phyloP scores from a whole-genome alignment of 1,140 invertebrate genomes.

The Drosophila equinoxialis region DNA sequence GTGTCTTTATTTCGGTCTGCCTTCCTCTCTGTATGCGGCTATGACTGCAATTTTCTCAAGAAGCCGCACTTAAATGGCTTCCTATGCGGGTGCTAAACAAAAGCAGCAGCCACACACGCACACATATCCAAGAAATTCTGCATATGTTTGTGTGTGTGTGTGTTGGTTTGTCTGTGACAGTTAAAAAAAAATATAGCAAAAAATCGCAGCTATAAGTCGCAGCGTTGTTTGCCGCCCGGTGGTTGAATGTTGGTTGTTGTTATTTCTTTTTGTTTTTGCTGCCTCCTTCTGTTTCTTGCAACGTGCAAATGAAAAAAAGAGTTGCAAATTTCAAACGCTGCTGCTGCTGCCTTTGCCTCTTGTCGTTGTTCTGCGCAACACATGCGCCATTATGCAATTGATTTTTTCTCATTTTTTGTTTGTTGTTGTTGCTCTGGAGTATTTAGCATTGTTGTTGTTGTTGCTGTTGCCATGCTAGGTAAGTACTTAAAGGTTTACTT shows the following conservation, averaged over 20 bases:
- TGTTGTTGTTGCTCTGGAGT: constrained; percentile 18
- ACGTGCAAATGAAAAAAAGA: constrained; percentile 71
- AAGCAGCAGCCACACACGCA: constrained; percentile 54
- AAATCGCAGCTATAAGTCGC: constrained; percentile 57
- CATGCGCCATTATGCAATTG: constrained; percentile 82
- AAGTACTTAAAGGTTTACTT: constrained; percentile 18
- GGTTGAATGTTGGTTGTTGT: constrained; percentile 54
- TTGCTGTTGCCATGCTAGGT: constrained; percentile 31
- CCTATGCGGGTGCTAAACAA: constrained; percentile 77
- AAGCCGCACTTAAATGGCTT: constrained; percentile 82
- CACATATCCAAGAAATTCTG: constrained; percentile 15
- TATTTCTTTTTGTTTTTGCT: constrained; percentile 32
- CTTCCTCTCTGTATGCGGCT: constrained; percentile 29
- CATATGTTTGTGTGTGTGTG: constrained; percentile 17
- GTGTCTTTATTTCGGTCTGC: constrained; percentile 25
- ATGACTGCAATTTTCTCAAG: constrained; percentile 78
- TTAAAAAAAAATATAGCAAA: constrained; percentile 68
- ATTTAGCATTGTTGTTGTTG: constrained; percentile 56
- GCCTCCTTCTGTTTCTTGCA: constrained; percentile 49
- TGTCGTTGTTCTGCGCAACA: constrained; percentile 67
- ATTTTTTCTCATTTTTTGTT: constrained; percentile 68
- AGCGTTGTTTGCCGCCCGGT: constrained; percentile 38
- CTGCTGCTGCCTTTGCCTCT: constrained; percentile 28
- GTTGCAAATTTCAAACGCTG: constrained; percentile 63
- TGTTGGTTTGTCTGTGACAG: constrained; percentile 52